A percentile compares a stretch with the other conserved stretches of the same genome.
These are phyloP conservation scores for Mus minutoides DNA, from an alignment of 2,797 vertebrate species.

Conservation along the genomic window DNA sequence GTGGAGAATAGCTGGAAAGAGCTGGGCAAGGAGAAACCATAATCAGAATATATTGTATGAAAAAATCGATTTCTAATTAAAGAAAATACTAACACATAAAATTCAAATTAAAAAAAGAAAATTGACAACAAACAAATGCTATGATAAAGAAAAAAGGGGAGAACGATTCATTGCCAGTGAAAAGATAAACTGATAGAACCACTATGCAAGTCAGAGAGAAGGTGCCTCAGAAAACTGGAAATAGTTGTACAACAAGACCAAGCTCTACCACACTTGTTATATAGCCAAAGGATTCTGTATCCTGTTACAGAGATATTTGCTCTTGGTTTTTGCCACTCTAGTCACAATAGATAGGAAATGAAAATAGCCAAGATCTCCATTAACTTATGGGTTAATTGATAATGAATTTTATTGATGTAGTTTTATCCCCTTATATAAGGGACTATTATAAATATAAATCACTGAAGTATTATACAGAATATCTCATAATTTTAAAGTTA, in stretches of 20 bases:
- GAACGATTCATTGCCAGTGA: no score
- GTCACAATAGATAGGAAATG: background rate
- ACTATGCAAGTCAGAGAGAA: background rate
- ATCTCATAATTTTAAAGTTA: background rate
- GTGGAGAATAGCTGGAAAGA: background rate
- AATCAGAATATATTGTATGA: background rate
- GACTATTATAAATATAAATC: background rate
- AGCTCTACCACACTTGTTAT: background rate
- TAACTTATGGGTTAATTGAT: background rate
- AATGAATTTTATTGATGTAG: background rate
- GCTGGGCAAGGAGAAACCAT: background rate
- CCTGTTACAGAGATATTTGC: background rate
- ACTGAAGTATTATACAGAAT: background rate
- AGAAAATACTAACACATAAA: background rate
- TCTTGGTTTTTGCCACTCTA: background rate
- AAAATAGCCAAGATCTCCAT: background rate
- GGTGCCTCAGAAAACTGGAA: background rate
- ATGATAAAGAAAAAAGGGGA: background rate
- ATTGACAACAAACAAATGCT: background rate
- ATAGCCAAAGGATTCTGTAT: background rate
- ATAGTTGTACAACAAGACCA: background rate
- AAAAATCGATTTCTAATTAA: background rate
- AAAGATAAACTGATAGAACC: background rate
- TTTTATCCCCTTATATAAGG: background rate
- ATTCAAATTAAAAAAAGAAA: background rate